phyloP scores from a whole-genome alignment of 2,113 vertebrate genomes.

The Perca fluviatilis region DNA sequence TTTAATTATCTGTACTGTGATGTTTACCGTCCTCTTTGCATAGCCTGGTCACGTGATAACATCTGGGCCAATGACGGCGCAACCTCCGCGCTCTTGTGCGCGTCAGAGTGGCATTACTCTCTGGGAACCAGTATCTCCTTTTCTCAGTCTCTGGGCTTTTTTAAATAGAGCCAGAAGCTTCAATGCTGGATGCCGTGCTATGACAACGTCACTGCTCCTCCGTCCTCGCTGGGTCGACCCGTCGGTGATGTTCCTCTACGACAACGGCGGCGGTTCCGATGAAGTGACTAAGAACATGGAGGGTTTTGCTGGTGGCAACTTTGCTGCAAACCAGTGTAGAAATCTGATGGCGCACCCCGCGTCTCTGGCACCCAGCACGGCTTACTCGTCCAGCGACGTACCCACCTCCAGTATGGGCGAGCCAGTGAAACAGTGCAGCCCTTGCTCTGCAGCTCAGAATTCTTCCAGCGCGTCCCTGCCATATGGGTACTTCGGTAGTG shows the following conservation, averaged over 20 bases:
- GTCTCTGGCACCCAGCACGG: conserved; percentile 90
- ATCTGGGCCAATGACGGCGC: conserved; percentile 87
- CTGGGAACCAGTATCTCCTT: conserved; percentile 89
- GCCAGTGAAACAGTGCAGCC: conserved; percentile 95
- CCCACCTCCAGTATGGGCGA: conserved; percentile 91
- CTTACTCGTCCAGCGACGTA: conserved; percentile 87
- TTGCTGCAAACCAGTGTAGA: conserved; percentile 94
- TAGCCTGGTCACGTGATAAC: conserved; percentile 87
- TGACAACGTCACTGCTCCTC: conserved; percentile 99
- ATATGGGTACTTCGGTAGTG: conserved; percentile 96
- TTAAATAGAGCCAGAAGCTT: conserved; percentile 95
- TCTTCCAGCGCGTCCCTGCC: conserved; percentile 94
- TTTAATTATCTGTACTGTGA: conserved; percentile 87
- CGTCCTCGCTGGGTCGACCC: conserved; percentile 99
- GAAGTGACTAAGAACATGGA: conserved; percentile 99
- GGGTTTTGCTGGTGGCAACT: conserved; percentile 92
- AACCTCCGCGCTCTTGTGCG: conserved; percentile 87
- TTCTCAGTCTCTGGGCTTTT: conserved; percentile 96
- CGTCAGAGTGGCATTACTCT: conserved; percentile 90
- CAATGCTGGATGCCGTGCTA: conserved; percentile 97
- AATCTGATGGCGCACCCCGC: conserved; percentile 97
- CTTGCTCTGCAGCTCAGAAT: conserved; percentile 94
- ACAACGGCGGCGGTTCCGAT: conserved; percentile 92
- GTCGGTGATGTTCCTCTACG: conserved; percentile 98
- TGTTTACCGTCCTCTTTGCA: conserved; percentile 94